Evolutionary conservation across 2,113 vertebrate species (phyloP).

Genomic region (Corythoichthys intestinalis): DNA sequence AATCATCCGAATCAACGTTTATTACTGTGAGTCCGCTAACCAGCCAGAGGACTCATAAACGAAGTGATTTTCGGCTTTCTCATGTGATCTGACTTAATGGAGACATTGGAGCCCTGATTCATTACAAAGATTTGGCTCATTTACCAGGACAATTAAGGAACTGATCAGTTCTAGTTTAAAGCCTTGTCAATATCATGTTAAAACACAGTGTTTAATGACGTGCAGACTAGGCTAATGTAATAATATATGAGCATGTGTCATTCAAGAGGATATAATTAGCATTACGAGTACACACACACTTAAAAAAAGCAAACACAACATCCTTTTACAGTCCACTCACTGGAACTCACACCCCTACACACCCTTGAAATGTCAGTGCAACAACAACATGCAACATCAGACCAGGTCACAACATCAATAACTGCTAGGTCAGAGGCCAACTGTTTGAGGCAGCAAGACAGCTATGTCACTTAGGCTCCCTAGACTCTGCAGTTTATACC

Average conservation of each 20-base stretch:
- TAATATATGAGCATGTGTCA: too few relatives aligned
- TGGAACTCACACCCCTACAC: constrained; percentile 5
- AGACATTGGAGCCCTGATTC: too few relatives aligned
- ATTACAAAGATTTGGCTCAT: too few relatives aligned
- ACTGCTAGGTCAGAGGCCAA: constrained; percentile 37
- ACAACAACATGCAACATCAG: constrained; percentile 34
- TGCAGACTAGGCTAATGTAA: too few relatives aligned
- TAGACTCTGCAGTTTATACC: neutral
- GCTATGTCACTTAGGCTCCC: constrained; percentile 29
- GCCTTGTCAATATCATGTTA: too few relatives aligned
- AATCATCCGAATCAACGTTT: neutral
- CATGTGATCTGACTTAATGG: too few relatives aligned
- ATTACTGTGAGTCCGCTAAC: neutral
- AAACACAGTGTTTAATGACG: too few relatives aligned
- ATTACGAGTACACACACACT: neutral
- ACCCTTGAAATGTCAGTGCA: constrained; percentile 19
- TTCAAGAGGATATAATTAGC: too few relatives aligned
- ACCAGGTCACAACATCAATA: constrained; percentile 30
- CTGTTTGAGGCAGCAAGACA: constrained; percentile 18
- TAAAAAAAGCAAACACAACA: neutral
- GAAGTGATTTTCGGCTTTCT: too few relatives aligned
- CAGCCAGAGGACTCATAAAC: too few relatives aligned
- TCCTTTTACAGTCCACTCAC: neutral
- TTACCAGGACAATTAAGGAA: too few relatives aligned
- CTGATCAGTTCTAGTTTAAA: too few relatives aligned